Evolutionary conservation across 2,797 vertebrate genomes (phyloP).

Genomic region (Erethizon dorsatum): DNA sequence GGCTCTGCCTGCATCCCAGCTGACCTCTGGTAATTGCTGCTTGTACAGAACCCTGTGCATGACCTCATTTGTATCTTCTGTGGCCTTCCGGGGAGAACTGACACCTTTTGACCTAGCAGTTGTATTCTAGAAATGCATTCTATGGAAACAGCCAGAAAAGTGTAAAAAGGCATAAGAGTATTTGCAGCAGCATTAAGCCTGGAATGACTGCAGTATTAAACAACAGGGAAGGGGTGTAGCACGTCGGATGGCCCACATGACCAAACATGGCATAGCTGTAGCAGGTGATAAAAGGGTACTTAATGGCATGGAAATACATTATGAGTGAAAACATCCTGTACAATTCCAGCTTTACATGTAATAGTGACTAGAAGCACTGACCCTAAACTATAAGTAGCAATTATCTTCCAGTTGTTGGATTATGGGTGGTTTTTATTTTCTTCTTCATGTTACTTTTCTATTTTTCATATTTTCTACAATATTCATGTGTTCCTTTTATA

Average conservation of each 20-base stretch:
- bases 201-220: background rate
- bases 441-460: background rate
- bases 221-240: background rate
- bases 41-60: background rate
- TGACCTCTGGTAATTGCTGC: background rate
- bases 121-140: constrained; percentile 12
- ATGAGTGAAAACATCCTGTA: background rate
- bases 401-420: background rate
- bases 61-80: background rate
- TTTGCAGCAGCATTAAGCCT: background rate
- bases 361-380: background rate
- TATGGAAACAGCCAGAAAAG: background rate
- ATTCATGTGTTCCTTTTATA: background rate
- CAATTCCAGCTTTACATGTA: background rate
- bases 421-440: background rate
- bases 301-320: background rate
- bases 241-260: background rate
- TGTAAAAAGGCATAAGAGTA: background rate
- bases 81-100: background rate
- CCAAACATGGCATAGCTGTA: background rate
- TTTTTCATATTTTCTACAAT: constrained; percentile 15
- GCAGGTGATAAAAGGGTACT: background rate
- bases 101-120: background rate
- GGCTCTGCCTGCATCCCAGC: background rate
- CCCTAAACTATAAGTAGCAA: background rate